phyloP scores from a whole-genome alignment of 2,797 vertebrate genomes.

The Chelonia mydas region DNA sequence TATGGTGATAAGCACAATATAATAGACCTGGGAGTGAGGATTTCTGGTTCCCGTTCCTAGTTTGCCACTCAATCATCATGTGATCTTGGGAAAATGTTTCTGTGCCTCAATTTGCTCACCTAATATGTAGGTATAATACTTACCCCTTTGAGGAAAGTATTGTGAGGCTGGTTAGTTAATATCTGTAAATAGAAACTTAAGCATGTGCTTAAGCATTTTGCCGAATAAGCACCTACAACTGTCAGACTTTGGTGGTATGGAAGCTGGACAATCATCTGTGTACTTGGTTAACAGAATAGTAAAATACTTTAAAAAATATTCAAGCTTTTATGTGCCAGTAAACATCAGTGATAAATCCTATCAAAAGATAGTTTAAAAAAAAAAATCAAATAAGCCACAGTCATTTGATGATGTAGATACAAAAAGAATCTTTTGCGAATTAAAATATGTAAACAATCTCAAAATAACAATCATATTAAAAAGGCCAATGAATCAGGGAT shows the following conservation, averaged over 20 bases:
- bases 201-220: background rate
- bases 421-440: background rate
- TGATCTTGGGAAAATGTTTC: background rate
- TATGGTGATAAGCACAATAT: background rate
- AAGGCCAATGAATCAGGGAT: background rate
- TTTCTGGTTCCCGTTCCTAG: fast-evolving
- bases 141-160: background rate
- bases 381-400: background rate
- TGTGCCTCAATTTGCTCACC: background rate
- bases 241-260: no score
- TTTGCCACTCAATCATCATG: fast-evolving
- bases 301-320: background rate
- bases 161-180: background rate
- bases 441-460: background rate
- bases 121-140: background rate
- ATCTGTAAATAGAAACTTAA: background rate
- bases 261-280: background rate
- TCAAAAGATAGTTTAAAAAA: background rate
- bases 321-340: background rate
- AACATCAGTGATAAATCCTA: background rate
- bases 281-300: background rate
- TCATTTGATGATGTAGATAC: background rate
- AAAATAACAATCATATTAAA: background rate
- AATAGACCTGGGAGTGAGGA: background rate
- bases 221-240: fast-evolving